Percentiles rank a stretch among this genome's conserved stretches.
Conservation (phyloP, 2,888 invertebrate species). For the Zootermopsis nevadensis region DNA sequence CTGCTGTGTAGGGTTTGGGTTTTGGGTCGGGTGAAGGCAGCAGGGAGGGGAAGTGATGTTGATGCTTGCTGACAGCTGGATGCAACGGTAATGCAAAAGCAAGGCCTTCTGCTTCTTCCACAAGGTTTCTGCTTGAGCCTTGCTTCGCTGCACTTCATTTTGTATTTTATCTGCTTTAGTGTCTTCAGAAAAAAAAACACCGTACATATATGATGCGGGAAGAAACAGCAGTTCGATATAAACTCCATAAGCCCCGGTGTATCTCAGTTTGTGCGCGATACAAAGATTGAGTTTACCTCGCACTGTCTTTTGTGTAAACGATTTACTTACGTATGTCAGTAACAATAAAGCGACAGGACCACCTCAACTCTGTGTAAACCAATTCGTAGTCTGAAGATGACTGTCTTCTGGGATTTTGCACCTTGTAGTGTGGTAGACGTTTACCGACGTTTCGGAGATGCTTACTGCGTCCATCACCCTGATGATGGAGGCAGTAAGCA, state of each 20-base stretch:
- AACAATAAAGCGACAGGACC: neutral
- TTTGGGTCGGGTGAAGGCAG: neutral
- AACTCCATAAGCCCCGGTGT: neutral
- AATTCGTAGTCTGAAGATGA: too few species aligned
- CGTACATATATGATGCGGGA: neutral
- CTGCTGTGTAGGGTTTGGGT: neutral
- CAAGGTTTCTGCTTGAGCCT: neutral
- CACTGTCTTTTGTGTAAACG: neutral
- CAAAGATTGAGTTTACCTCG: neutral
- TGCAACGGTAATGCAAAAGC: conserved; percentile 4
- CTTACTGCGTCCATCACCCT: too few species aligned
- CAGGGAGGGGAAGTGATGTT: conserved; percentile 40
- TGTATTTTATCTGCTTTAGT: conserved; percentile 1
- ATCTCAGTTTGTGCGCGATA: neutral
- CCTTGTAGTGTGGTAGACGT: too few species aligned
- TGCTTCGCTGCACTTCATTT: conserved; percentile 13
- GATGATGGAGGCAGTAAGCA: too few species aligned
- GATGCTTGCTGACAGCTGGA: conserved; percentile 46
- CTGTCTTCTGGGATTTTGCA: too few species aligned
- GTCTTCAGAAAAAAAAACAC: neutral
- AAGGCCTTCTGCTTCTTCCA: neutral
- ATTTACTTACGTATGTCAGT: neutral
- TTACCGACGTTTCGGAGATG: too few species aligned
- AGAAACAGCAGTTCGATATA: neutral
- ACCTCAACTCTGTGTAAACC: neutral